These are phyloP conservation scores for Nyctereutes procyonoides DNA, from an alignment of 2,113 vertebrate genomes.

Conservation along the genomic window DNA sequence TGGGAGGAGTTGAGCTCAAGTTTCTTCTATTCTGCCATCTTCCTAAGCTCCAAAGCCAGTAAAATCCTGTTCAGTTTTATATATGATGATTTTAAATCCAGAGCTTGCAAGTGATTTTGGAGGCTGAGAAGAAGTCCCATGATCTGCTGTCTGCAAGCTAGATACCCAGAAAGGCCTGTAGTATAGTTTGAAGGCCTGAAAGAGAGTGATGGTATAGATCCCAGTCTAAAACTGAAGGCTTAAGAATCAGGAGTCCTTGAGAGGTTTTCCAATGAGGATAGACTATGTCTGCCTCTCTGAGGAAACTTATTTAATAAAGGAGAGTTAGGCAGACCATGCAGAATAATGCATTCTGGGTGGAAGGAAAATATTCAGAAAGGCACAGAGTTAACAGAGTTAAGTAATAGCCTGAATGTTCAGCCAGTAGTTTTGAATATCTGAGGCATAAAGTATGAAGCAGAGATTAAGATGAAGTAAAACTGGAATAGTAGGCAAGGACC, in stretches of 20 bases:
- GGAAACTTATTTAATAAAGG: not conserved
- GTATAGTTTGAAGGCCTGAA: not conserved
- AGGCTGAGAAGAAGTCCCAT: not conserved
- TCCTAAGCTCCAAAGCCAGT: not conserved
- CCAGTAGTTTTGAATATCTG: not conserved
- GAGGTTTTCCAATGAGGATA: not conserved
- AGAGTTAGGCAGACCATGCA: not conserved
- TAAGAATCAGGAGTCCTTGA: not conserved
- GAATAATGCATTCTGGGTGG: not conserved
- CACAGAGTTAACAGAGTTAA: not conserved
- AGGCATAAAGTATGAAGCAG: not conserved
- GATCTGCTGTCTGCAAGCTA: not conserved
- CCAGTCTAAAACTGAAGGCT: not conserved
- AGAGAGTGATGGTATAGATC: not conserved
- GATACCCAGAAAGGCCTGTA: not conserved
- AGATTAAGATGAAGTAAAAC: not conserved
- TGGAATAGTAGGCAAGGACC: not conserved
- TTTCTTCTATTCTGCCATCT: not conserved
- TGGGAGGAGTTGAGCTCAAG: not conserved
- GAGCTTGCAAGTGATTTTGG: not conserved
- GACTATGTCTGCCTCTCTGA: not conserved
- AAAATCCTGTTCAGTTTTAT: not conserved
- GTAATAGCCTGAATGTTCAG: not conserved
- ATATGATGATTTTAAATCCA: not conserved
- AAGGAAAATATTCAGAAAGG: not conserved